Conservation (phyloP, 2,113 vertebrate species). For the Dermatemys mawii region DNA sequence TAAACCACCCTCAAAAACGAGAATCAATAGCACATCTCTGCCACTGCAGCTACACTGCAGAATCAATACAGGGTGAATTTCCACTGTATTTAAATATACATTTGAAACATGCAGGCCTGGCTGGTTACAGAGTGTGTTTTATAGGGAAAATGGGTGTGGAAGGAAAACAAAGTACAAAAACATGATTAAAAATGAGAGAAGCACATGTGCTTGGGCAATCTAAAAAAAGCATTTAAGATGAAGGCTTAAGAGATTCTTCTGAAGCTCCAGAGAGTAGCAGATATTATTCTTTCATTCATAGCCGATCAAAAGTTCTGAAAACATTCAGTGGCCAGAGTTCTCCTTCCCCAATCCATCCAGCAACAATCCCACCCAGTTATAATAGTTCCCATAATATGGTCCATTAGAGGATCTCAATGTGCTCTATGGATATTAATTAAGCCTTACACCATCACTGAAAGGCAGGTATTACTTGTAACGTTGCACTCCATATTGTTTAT, state of each 20-base stretch:
- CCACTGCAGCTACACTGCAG: background rate
- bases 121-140: background rate
- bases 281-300: conserved; percentile 2
- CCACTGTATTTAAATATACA: conserved; percentile 37
- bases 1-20: background rate
- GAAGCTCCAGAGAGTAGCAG: background rate
- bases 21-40: conserved; percentile 15
- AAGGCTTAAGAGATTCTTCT: background rate
- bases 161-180: background rate
- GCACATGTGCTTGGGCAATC: background rate
- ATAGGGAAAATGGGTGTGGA: background rate
- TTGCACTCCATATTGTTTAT: too few species aligned
- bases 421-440: background rate
- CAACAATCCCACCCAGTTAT: background rate
- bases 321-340: background rate
- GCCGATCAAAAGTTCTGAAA: conserved; percentile 14
- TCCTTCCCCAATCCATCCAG: background rate
- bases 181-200: background rate
- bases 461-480: background rate
- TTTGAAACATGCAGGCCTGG: background rate
- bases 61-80: conserved; percentile 25
- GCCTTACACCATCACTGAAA: conserved; percentile 2
- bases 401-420: background rate
- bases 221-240: background rate
- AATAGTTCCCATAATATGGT: background rate